Percentiles rank a stretch among this genome's conserved stretches.
These are phyloP conservation scores for Pomatostomus ruficeps DNA, from an alignment of 2,113 vertebrate species.

Conservation along the genomic window DNA sequence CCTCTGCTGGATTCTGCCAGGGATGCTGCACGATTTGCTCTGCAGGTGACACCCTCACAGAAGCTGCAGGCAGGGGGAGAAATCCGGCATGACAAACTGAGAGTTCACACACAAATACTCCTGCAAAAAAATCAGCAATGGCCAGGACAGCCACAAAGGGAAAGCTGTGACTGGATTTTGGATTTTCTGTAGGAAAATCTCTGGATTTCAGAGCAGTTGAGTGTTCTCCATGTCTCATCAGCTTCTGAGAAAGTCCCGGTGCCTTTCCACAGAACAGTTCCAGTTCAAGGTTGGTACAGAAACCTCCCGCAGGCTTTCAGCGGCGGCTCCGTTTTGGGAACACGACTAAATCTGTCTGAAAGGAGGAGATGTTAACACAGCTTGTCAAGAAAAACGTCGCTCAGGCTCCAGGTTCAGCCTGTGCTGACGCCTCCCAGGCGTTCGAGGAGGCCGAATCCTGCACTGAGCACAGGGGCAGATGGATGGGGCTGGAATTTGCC, in stretches of 20 bases:
- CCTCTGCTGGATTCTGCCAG: background rate
- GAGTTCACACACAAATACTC: background rate
- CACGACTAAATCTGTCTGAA: background rate
- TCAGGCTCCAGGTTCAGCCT: background rate
- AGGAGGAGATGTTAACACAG: background rate
- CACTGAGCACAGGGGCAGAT: background rate
- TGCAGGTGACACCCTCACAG: background rate
- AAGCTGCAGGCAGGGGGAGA: background rate
- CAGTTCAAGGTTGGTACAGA: background rate
- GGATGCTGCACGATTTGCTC: background rate
- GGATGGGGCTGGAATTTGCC: background rate
- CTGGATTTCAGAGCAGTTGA: background rate
- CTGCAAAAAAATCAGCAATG: background rate
- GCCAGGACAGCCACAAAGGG: background rate
- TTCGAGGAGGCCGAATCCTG: background rate
- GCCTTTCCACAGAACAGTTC: background rate
- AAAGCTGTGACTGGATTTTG: background rate
- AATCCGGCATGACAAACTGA: background rate
- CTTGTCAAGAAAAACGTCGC: slow-evolving; percentile 5
- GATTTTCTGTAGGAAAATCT: background rate
- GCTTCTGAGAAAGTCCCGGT: background rate
- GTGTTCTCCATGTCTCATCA: background rate
- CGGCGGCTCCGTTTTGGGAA: background rate
- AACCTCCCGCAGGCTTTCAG: background rate
- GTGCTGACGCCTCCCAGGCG: background rate